Evolutionary conservation across 2,888 invertebrate species (phyloP), one percentile per base, ranked within the genome.

Genomic region (Ptycholaimellus sp.): DNA sequence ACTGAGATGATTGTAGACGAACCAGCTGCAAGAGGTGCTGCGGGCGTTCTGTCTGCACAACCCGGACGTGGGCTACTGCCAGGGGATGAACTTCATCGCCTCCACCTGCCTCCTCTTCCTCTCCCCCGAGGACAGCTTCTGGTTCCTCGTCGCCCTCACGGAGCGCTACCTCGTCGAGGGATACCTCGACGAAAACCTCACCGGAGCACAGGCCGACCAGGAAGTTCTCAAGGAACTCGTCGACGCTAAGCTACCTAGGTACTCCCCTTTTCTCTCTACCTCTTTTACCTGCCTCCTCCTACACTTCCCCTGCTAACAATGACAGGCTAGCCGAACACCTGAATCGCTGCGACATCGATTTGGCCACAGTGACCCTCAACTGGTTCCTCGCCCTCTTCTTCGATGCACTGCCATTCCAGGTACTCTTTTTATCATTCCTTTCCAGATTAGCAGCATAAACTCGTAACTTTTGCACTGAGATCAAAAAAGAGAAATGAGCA

Each of bases 61-160:
- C 45, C 62, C 64, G 11, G 48, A 48, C 11, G 51, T 65, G 23
- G 66, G 67, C 13, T 67, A 67, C 48, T 67, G 67, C 44, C 67
- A 68, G 53, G 67, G 66, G 23, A 66, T 67, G 64, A 67, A 67
- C 52, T 67, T 67, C 50, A 56, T 67, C 18, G 64, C 61, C 2
- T 66, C 62, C 19, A 63, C 66, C 49, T 56, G 59, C 3, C 56
- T 67, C 1, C 53, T 67, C 17, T 64, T 67, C 42, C 56, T 67
- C 45, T 61, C 63, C 37, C 59, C 66, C 2, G 65, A 66, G 45
- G 66, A 67, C 46, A 60, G 66, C 3, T 67, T 67, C 50, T 67
- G 67, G 67, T 60, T 62, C 25, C 49, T 67, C 44, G 61, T 68
- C n/a, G 66, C 65, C 1, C 51, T 68, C 23, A 65, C 66, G 2